Base-by-base conservation (phyloP, 1,140 invertebrate species). In the Hestina assimilis region DNA sequence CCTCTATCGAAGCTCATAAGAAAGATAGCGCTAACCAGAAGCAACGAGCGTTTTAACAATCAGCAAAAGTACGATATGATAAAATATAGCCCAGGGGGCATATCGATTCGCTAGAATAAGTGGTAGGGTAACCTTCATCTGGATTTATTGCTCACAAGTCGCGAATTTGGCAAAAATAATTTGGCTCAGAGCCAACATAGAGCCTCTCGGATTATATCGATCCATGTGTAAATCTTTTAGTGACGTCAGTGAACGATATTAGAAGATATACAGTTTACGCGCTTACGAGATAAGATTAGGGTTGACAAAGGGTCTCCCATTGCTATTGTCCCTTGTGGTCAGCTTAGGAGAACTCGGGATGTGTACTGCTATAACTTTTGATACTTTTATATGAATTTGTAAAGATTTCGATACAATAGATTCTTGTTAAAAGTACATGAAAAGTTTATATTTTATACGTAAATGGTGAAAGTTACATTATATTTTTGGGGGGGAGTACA, bases 81-180 rank as follows among this genome's bases (percentile, higher is more conserved):
- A 59, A 54, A 51, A 56, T 56, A 59, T 51, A 42, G 52, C 23
- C 35, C 31, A 48, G 47, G 46, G 45, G 51, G 48, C 40, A 46
- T 28, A 46, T 56, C 47, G 46, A 56, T 64, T 28, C 48, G 24
- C 42, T 24, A 40, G 31, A 59, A 55, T 54, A 61, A 50, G 45
- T 61, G 51, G 52, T 33, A 45, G 50, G 35, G 45, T 59, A 63
- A 55, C 52, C 57, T 68, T 64, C 59, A 12, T 41, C 56, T 52
- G 50, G 62, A 74, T 80, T 78, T 74, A 80, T 78, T 64, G 58
- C 63, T 64, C 41, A 40, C 52, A 58, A 64, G 56, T 68, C 59
- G 59, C 70, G 62, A 66, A 73, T 70, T 65, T 72, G 61, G 70
- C 72, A 78, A 75, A 75, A 76, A 76, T 74, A 75, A 72, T 74